Base-by-base conservation (phyloP, 2,888 invertebrate genomes). In the Troides oblongomaculatus region DNA sequence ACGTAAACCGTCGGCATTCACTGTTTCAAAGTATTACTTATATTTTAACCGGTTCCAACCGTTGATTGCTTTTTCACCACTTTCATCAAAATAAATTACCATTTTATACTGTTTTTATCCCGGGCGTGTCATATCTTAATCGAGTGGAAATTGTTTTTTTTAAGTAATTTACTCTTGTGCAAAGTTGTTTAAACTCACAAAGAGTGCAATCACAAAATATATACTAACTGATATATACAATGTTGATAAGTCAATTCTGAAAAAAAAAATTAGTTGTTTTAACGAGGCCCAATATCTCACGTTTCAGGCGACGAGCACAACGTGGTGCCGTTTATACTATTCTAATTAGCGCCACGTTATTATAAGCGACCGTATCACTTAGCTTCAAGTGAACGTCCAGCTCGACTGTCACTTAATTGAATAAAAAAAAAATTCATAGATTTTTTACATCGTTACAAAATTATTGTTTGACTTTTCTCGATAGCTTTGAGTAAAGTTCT, bases 61-160 rank as follows among this genome's bases (percentile, higher is more conserved):
- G 23, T 58, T 58, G 57, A 58, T 58, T 58, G 57, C 57, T 58
- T 58, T 53, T 58, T 58, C 57, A 50, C 25, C 62, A 21, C 50
- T 62, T 39, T 12, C 21, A 62, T 36, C 39, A 21, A 23, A 62
- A 39, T 21, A 43, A 39, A 21, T 62, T 62, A 46, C 43, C 18
- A 63, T 63, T 36, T 63, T 63, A 63, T 53, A 53, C 30, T 18
- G 30, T 30, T 63, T 64, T n/a, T 56, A 58, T 58, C 23, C 57
- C 23, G 57, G 14, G 57, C 57, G 57, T 58, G 57, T 58, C 57
- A 58, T 58, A 58, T 58, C 57, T 58, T 23, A 58, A 25, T 58
- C 57, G n/a, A 21, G 57, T 58, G 57, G n/a, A 64, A 53, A 64
- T 10, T 21, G 21, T 36, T 56, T 58, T 46, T 39, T 39, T 56